These are phyloP conservation scores for Euphydryas editha DNA, from an alignment of 2,888 invertebrate species.

Conservation along the genomic window DNA sequence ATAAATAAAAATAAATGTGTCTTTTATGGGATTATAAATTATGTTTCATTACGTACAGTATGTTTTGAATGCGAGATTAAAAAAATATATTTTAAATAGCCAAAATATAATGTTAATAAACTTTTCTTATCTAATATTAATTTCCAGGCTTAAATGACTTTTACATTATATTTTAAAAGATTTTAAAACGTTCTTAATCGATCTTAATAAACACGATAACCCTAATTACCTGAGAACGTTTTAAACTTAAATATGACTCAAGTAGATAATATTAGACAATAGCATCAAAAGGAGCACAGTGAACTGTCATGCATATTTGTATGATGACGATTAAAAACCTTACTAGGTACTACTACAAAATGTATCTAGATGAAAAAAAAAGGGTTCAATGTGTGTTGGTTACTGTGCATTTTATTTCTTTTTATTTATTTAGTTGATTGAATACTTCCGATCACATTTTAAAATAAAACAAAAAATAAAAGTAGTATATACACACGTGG, in stretches of 20 bases:
- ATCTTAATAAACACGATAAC: constrained; percentile 3
- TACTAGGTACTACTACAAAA: neutral
- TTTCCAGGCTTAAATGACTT: neutral
- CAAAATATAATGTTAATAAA: neutral
- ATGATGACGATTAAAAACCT: neutral
- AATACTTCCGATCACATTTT: neutral
- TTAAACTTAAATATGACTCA: constrained; percentile 12
- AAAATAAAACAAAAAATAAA: constrained; percentile 16
- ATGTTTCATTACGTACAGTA: constrained; percentile 15
- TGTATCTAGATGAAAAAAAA: neutral
- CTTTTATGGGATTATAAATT: constrained; percentile 27
- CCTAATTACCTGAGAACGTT: constrained; percentile 6
- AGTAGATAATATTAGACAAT: constrained; percentile 13
- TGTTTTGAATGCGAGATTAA: constrained; percentile 4
- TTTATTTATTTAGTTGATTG: neutral
- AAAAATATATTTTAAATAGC: neutral
- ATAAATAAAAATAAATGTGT: constrained; percentile 31
- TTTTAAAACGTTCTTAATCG: constrained; percentile 3
- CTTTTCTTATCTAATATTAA: neutral
- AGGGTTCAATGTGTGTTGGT: neutral
- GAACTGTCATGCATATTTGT: constrained; percentile 3
- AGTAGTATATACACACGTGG: constrained; percentile 20
- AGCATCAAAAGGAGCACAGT: neutral
- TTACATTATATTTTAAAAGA: neutral
- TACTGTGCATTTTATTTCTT: neutral